Conservation (phyloP, 2,888 invertebrate species). For the Aleiodes testaceus region DNA sequence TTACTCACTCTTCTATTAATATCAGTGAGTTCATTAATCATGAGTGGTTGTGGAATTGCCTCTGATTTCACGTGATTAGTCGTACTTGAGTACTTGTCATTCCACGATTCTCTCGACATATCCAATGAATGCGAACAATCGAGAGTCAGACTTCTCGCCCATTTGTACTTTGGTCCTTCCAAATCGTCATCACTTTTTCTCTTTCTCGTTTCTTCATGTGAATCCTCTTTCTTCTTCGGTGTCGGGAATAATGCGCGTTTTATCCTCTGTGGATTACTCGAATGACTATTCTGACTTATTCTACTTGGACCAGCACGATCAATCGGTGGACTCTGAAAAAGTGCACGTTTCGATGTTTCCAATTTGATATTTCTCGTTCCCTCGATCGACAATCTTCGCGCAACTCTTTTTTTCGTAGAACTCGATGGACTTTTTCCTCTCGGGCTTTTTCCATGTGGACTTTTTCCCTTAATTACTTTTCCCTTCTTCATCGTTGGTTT, state of each 20-base stretch:
- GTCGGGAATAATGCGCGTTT: conserved; percentile 81
- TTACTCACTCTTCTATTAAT: conserved; percentile 78
- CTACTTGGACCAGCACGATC: conserved; percentile 69
- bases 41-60: conserved; percentile 50
- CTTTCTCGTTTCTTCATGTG: conserved; percentile 60
- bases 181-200: conserved; percentile 67
- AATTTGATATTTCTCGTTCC: conserved; percentile 64
- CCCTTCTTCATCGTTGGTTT: conserved; percentile 71
- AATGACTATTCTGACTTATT: conserved; percentile 37
- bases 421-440: conserved; percentile 75
- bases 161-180: conserved; percentile 63
- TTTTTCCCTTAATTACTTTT: conserved; percentile 74
- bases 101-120: conserved; percentile 55
- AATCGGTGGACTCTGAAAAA: conserved; percentile 82
- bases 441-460: conserved; percentile 74
- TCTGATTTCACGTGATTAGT: conserved; percentile 56
- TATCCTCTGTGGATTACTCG: conserved; percentile 76
- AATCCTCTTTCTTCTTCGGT: conserved; percentile 69
- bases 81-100: conserved; percentile 60
- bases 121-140: conserved; percentile 69
- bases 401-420: conserved; percentile 76
- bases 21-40: conserved; percentile 76
- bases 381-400: conserved; percentile 74
- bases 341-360: conserved; percentile 80
- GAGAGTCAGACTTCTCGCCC: conserved; percentile 76